Evolutionary conservation across 2,888 invertebrate genomes (phyloP).

Genomic region (Cristatella mucedo): DNA sequence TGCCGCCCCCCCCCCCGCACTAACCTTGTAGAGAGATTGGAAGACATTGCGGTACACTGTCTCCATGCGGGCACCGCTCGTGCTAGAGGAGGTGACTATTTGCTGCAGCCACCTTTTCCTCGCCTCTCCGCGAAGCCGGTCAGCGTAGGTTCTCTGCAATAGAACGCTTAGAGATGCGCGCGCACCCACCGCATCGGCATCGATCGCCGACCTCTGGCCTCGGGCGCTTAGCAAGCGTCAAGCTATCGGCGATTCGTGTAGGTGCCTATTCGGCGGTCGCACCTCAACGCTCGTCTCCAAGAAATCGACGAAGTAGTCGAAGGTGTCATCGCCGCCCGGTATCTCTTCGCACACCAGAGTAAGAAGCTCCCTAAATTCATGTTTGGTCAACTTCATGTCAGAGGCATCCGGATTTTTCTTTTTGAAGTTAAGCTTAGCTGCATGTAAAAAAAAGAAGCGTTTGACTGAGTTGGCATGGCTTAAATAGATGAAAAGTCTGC

Average conservation of each 20-base stretch:
- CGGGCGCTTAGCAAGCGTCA: too few species aligned
- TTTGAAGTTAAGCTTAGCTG: too few species aligned
- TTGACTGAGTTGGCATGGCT: too few species aligned
- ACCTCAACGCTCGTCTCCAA: constrained; percentile 32
- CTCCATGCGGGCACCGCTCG: constrained; percentile 30
- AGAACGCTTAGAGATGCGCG: not conserved
- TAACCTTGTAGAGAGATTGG: constrained; percentile 33
- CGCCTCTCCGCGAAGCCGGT: constrained; percentile 33
- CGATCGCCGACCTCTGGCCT: too few species aligned
- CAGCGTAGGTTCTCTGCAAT: constrained; percentile 29
- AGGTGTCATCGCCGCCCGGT: constrained; percentile 25
- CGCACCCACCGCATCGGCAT: too few species aligned
- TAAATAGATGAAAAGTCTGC: too few species aligned
- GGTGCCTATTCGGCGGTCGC: too few species aligned
- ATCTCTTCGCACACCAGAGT: constrained; percentile 20
- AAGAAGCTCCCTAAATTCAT: constrained; percentile 32
- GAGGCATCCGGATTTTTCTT: too few species aligned
- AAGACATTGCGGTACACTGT: constrained; percentile 34
- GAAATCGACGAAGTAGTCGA: constrained; percentile 34
- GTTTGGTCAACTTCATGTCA: constrained; percentile 28
- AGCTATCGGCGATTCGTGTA: too few species aligned
- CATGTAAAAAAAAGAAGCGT: too few species aligned
- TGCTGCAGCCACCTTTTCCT: constrained; percentile 36
- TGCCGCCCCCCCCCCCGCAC: not conserved
- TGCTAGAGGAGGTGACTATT: constrained; percentile 30